These are phyloP conservation scores for Falco berigora DNA, from an alignment of 2,797 vertebrate genomes.

Conservation along the genomic window DNA sequence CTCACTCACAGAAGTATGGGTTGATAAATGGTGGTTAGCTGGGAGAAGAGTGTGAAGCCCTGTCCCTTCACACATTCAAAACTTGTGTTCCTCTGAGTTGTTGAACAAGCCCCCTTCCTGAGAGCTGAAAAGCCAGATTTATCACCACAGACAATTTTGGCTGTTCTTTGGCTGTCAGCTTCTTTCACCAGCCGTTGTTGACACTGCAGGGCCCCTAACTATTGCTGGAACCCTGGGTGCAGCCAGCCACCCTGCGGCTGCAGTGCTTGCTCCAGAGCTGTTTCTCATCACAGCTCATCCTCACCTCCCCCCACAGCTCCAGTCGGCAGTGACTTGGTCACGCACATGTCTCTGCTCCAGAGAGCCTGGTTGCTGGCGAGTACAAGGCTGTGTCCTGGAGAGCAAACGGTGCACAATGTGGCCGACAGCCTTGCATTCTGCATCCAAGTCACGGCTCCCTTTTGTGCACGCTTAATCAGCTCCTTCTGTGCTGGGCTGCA, in stretches of 20 bases:
- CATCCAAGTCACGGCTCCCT: constrained; percentile 36
- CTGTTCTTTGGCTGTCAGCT: neutral
- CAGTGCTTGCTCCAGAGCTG: neutral
- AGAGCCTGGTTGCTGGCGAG: neutral
- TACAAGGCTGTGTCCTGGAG: neutral
- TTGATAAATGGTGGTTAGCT: neutral
- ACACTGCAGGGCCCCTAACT: neutral
- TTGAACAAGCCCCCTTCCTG: neutral
- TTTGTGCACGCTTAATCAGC: neutral
- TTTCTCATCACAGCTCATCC: neutral
- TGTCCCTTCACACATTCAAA: neutral
- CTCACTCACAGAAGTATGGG: neutral
- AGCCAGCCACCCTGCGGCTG: neutral
- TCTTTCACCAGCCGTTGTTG: neutral
- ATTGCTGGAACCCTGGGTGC: neutral
- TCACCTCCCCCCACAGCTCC: neutral
- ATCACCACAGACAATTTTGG: neutral
- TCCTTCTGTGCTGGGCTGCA: neutral
- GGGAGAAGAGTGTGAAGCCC: neutral
- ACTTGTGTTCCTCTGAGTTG: neutral
- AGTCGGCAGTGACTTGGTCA: accelerated
- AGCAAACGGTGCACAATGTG: neutral
- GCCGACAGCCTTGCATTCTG: neutral
- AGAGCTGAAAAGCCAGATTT: neutral
- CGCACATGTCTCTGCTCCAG: neutral